Base-by-base conservation (phyloP, 2,888 invertebrate genomes). In the Ormyrus pomaceus region DNA sequence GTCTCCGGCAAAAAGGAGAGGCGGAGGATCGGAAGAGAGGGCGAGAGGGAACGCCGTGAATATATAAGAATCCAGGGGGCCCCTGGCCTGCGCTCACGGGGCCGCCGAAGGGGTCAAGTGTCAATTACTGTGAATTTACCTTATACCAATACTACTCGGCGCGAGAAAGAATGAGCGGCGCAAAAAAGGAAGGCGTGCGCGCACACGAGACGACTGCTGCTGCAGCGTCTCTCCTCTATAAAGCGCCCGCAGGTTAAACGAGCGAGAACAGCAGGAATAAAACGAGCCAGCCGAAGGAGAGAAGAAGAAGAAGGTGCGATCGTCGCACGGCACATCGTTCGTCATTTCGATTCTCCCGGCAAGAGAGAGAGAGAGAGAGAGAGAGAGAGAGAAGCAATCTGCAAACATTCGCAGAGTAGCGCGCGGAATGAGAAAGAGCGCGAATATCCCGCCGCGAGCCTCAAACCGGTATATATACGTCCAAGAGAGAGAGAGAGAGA, bases 111-210 rank as follows among this genome's bases (percentile, higher is more conserved):
- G 79, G 81, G 81, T 81, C 81, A 81, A 81, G 79, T 81, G 81
- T 81, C 81, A 81, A 81, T 81, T 81, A 81, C 73, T 72, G 76
- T 59, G 79, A 81, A 81, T 81, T 79, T 79, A 81, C 77, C 77
- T 81, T 77, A 66, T 77, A 68, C 74, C 77, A 77, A 81, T 81
- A 81, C 34, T 4, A 34, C 55, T 53, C 48, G 69, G 48, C 51
- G 6, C 19, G 61, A n/a, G 46, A 6, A 13, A 9, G 73, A 46
- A 50, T 7, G 48, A 62, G 48, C n/a, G 48, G 48, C 13, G 34
- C 51, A 65, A 58, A 74, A 55, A 64, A 53, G 73, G 19, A 50
- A 64, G n/a, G 64, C 55, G 53, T n/a, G 62, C 45, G 50, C 55
- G 3, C 55, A 59, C 58, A 59, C 58, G 55, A 56, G 66, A 51